Evolutionary conservation across 2,888 invertebrate genomes (phyloP), one percentile per base, ranked within the genome.

Genomic region (Agonopterix arenella): DNA sequence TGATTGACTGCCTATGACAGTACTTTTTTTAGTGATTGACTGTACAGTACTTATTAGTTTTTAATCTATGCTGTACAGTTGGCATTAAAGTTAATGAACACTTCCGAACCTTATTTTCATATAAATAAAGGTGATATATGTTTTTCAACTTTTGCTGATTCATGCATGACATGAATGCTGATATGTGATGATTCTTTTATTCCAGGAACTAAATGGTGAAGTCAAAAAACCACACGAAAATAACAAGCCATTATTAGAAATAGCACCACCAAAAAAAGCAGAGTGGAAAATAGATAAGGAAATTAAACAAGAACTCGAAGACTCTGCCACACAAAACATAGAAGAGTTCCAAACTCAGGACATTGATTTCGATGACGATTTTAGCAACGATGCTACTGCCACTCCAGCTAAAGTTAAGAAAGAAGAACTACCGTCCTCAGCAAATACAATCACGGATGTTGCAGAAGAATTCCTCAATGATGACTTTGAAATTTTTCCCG

Each of bases 281-380:
- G 70, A 74, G 60, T 89, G 88, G 88, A 82, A 77, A 58, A 88
- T 89, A 66, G 86, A 83, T 48, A 78, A 70, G 58, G 85, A 89
- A 66, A 84, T 89, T 46, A 89, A 89, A 53, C 60, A 76, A 53
- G 89, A 88, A 65, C 18, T 78, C 8, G 84, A 88, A 57, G 84
- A 86, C 51, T 72, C 82, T 4, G 77, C 81, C 28, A 78, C 84
- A 53, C 83, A 88, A 55, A 75, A 83, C 52, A 90, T 90, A 50
- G 89, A 90, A 55, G 88, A 89, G 56, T 89, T 86, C 57, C 68
- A 79, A 40, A 80, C 88, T 8, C 89, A 89, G 60, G 88, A 84
- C 47, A 67, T 89, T 37, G 72, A 85, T 57, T 84, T 90, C 61
- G 79, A 76, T 48, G 86, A 88, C 61, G 85, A 86, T 48, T 89